phyloP scores from a whole-genome alignment of 2,888 invertebrate genomes.

The Bombyx huttoni region DNA sequence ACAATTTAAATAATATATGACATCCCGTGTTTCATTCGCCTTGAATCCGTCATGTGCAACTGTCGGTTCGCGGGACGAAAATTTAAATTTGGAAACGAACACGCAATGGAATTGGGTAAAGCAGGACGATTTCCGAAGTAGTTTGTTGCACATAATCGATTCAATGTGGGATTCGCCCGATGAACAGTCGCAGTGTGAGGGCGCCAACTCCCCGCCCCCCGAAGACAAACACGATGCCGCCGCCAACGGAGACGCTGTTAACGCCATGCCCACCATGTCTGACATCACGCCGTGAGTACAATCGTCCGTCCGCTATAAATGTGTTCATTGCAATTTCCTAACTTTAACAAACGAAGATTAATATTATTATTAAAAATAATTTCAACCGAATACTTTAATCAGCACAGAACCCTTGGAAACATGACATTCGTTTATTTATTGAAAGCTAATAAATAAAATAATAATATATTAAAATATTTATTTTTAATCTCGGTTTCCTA shows the following conservation, averaged over 20 bases:
- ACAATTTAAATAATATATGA: constrained; percentile 71
- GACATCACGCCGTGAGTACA: constrained; percentile 76
- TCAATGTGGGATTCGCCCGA: constrained; percentile 74
- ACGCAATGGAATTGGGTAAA: constrained; percentile 38
- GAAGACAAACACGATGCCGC: constrained; percentile 44
- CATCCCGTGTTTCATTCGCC: constrained; percentile 73
- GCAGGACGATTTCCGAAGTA: constrained; percentile 73
- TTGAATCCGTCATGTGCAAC: constrained; percentile 75
- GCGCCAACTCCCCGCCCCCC: constrained; percentile 40
- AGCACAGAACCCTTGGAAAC: too few relatives aligned
- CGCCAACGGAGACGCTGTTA: constrained; percentile 52
- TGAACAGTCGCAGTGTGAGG: constrained; percentile 71
- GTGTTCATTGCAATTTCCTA: too few relatives aligned
- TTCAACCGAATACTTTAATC: too few relatives aligned
- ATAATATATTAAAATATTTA: too few relatives aligned
- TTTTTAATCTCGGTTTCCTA: too few relatives aligned
- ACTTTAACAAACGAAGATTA: too few relatives aligned
- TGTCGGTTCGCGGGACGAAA: constrained; percentile 43
- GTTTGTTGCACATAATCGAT: constrained; percentile 75
- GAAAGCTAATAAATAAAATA: too few relatives aligned
- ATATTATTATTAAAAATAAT: too few relatives aligned
- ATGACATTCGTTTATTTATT: too few relatives aligned
- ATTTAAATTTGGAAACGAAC: constrained; percentile 35
- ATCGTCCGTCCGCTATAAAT: too few relatives aligned
- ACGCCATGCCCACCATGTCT: constrained; percentile 64